Base-by-base conservation (phyloP, 2,888 invertebrate genomes). In the Tetragonula carbonaria region DNA sequence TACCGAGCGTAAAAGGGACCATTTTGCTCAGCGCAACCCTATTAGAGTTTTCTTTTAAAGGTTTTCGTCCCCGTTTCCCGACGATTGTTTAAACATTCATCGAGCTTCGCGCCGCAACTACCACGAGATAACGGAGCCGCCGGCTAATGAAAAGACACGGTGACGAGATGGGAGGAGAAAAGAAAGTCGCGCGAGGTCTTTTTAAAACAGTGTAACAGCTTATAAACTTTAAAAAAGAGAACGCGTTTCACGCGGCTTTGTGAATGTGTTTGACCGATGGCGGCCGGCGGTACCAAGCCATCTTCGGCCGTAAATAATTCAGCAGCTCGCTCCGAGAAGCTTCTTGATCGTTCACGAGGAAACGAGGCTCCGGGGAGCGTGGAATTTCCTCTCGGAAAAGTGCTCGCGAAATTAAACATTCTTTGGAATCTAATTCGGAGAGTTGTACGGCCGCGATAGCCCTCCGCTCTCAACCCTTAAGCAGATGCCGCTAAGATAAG, bases 251-350 rank as follows among this genome's bases (percentile, higher is more conserved):
- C 33, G 55, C 14, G 11, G 38, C 63, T 70, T 78, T 75, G 74
- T 82, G 82, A 85, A 85, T 85, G 70, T 86, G 70, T 86, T 86
- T 86, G 72, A 85, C 84, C 78, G 51, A 74, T 62, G 53, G 11
- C 33, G 63, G n/a, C 8, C 45, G 13, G 21, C 65, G 23, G 5
- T n/a, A 38, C 33, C 55, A 23, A 57, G 63, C 67, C 75, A 82
- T 86, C 70, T 85, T 79, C 74, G 73, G 70, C 59, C 50, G 81
- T 85, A 82, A 82, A 82, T 85, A 85, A 81, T 86, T 82, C 82
- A 86, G 23, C 14, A 59, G 70, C 28, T 13, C 14, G 53, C 68
- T n/a, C 33, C 14, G 66, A 23, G 55, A 23, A 45, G 68, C 53
- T 55, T 16, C 78, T 83, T 74, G 76, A 79, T 74, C 74, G 63